A percentile compares a stretch with the other conserved stretches of the same genome.
Evolutionary conservation across 2,113 vertebrate species (phyloP).

Genomic region (Shinisaurus crocodilurus): DNA sequence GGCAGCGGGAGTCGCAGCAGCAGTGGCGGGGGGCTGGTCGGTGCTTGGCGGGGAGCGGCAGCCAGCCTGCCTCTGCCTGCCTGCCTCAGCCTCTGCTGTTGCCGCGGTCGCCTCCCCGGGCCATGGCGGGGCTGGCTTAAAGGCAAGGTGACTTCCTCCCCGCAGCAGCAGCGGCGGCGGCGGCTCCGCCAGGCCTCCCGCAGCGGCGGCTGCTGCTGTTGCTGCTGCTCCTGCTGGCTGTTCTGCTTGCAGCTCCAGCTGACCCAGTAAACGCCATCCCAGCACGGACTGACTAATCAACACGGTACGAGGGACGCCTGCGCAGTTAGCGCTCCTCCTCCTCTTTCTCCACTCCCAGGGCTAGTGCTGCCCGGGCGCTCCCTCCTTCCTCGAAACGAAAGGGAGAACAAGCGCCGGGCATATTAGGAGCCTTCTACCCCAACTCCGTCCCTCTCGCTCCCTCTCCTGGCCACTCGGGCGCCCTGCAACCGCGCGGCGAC

Average conservation of each 20-base stretch:
- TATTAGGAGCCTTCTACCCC: too few relatives aligned
- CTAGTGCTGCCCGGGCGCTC: conserved; percentile 45
- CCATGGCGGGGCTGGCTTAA: conserved; percentile 60
- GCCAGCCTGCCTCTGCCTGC: conserved; percentile 10
- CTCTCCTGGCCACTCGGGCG: conserved; percentile 71
- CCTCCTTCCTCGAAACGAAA: not conserved
- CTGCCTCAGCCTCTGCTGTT: conserved; percentile 37
- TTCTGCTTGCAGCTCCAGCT: conserved; percentile 65
- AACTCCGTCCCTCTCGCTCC: conserved; percentile 73
- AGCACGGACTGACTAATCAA: conserved; percentile 81
- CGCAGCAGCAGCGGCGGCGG: conserved; percentile 12
- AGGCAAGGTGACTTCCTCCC: conserved; percentile 24
- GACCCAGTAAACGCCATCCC: conserved; percentile 83
- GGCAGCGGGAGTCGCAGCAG: conserved; percentile 23
- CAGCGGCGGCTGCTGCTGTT: conserved; percentile 40
- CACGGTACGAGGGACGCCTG: conserved; percentile 82
- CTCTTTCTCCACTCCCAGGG: conserved; percentile 60
- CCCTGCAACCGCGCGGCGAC: conserved; percentile 56
- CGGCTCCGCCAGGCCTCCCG: conserved; percentile 62
- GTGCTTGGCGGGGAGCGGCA: conserved; percentile 37
- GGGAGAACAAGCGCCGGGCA: not conserved
- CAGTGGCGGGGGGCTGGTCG: conserved; percentile 13
- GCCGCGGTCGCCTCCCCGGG: conserved; percentile 37
- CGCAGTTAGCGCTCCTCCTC: conserved; percentile 74
- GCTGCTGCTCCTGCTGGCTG: conserved; percentile 64